These are phyloP conservation scores for Lasioglossum calceatum DNA, from an alignment of 2,888 invertebrate genomes.

Conservation along the genomic window DNA sequence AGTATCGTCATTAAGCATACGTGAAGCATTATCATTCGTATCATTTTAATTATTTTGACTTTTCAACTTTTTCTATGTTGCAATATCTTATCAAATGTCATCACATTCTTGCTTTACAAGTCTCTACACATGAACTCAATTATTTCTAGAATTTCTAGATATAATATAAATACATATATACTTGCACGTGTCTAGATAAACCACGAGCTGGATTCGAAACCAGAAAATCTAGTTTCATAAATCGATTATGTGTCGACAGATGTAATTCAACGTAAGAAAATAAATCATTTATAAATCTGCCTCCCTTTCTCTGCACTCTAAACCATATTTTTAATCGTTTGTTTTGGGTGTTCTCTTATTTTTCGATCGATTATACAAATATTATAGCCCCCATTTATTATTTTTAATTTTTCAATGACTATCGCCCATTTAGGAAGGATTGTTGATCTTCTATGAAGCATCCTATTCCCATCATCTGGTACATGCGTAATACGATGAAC, in stretches of 20 bases:
- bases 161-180: neutral
- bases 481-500: conserved; percentile 24
- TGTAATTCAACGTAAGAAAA: neutral
- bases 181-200: neutral
- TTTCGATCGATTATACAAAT: neutral
- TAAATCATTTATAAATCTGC: neutral
- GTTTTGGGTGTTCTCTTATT: neutral
- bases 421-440: neutral
- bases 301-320: neutral
- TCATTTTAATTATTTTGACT: neutral
- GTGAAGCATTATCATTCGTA: neutral
- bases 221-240: neutral
- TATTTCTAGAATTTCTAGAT: neutral
- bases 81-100: neutral
- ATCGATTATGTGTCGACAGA: neutral
- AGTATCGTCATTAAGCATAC: neutral
- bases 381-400: neutral
- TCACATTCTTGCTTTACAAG: neutral
- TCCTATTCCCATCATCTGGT: conserved; percentile 2
- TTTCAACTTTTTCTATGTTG: neutral
- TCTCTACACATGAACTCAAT: neutral
- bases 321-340: neutral
- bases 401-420: neutral
- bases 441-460: conserved; percentile 10
- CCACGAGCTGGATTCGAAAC: neutral